A percentile compares a stretch with the other conserved stretches of the same genome.
Conservation (phyloP, 2,797 vertebrate genomes). For the Remorina albescens region DNA sequence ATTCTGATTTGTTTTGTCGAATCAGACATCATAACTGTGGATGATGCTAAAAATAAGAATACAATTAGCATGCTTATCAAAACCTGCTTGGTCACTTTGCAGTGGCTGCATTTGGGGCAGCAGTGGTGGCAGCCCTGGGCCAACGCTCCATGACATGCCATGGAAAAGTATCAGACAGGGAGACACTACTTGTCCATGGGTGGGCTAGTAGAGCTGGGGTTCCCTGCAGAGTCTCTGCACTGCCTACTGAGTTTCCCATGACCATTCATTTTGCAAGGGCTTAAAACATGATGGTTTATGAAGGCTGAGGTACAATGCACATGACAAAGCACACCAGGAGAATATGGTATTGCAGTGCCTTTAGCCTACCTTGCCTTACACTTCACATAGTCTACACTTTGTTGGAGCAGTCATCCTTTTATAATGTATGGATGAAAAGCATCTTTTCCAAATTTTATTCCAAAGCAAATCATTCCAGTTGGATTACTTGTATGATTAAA, state of each 20-base stretch:
- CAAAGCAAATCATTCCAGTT: no score
- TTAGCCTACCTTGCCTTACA: constrained; percentile 29
- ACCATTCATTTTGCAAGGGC: constrained; percentile 66
- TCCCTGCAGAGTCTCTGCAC: constrained; percentile 55
- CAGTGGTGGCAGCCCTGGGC: constrained; percentile 30
- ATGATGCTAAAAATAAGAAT: constrained; percentile 5
- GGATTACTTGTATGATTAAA: no score
- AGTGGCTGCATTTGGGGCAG: constrained; percentile 8
- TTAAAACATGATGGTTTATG: constrained; percentile 58
- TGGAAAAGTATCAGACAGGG: constrained; percentile 73
- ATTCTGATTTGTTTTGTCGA: background rate
- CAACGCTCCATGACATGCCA: constrained; percentile 58
- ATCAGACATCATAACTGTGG: constrained; percentile 1
- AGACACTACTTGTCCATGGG: constrained; percentile 68
- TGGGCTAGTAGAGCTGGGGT: constrained; percentile 65
- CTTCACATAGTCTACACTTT: constrained; percentile 3
- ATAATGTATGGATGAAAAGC: constrained; percentile 15
- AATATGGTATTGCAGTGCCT: constrained; percentile 25
- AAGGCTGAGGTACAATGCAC: constrained; percentile 60
- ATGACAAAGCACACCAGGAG: constrained; percentile 43
- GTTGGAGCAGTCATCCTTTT: constrained; percentile 6
- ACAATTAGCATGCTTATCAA: background rate
- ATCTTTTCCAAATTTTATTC: no score
- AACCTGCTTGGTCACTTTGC: background rate
- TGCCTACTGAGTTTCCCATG: constrained; percentile 81